Evolutionary conservation across 92 coral and sea anemone species (phyloP).

Genomic region (Porites rus): DNA sequence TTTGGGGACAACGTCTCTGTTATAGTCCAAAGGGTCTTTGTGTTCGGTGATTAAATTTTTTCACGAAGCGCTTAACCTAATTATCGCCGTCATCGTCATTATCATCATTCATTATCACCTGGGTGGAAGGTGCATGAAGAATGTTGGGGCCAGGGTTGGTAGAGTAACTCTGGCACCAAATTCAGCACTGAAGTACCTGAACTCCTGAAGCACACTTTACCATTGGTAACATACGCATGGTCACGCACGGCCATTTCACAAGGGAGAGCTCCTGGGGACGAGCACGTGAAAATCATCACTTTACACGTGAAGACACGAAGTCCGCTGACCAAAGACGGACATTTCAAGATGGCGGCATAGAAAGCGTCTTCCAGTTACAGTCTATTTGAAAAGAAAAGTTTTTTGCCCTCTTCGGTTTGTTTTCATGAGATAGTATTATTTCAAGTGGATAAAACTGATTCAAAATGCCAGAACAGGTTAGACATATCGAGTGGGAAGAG

Average conservation of each 20-base stretch:
- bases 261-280: background rate
- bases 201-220: slow-evolving; percentile 1
- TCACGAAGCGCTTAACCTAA: no score
- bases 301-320: background rate
- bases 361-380: background rate
- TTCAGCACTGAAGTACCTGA: slow-evolving; percentile 27
- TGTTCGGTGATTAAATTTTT: no score
- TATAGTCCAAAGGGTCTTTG: no score
- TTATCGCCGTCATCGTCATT: no score
- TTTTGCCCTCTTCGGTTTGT: no score
- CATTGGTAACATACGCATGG: background rate
- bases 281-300: slow-evolving; percentile 3
- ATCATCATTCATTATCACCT: no score
- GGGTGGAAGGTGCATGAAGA: no score
- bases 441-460: background rate
- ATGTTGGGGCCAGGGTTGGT: no score
- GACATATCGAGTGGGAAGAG: slow-evolving; percentile 97
- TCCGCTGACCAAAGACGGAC: slow-evolving; percentile 17
- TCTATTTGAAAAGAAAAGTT: background rate
- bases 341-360: slow-evolving; percentile 5
- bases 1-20: no score
- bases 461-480: slow-evolving; percentile 92
- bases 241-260: no score
- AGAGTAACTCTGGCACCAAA: background rate
- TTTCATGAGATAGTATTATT: background rate